phyloP scores from a whole-genome alignment of 2,888 invertebrate species.

The Rhagonycha lutea region DNA sequence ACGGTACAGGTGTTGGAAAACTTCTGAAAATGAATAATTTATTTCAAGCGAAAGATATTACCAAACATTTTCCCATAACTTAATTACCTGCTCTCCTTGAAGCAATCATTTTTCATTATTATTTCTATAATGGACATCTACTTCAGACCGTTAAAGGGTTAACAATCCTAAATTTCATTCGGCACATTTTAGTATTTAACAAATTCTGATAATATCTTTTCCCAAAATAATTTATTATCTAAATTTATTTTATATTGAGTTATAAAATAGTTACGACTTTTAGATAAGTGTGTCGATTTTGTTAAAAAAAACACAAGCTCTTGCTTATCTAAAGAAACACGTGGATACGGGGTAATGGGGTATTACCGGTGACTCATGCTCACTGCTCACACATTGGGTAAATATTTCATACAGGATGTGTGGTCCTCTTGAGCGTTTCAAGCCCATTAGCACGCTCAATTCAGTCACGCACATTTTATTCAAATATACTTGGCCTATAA shows the following conservation, averaged over 20 bases:
- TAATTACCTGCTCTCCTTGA: neutral
- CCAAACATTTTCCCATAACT: neutral
- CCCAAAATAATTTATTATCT: neutral
- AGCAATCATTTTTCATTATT: neutral
- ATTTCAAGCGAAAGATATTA: neutral
- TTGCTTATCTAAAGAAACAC: neutral
- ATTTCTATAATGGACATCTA: neutral
- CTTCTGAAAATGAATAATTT: neutral
- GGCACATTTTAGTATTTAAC: neutral
- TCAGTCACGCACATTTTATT: slow-evolving; percentile 6
- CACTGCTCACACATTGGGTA: neutral
- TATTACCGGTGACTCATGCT: slow-evolving; percentile 5
- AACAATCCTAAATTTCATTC: neutral
- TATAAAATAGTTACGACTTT: neutral
- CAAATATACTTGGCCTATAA: neutral
- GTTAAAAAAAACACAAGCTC: neutral
- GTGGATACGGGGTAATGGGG: neutral
- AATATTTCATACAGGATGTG: slow-evolving; percentile 14
- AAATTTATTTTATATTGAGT: neutral
- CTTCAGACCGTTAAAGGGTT: neutral
- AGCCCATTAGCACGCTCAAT: slow-evolving; percentile 14
- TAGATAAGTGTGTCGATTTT: neutral
- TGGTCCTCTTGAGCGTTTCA: slow-evolving; percentile 13
- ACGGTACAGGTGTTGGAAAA: neutral
- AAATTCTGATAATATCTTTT: neutral